Evolutionary conservation across 1,140 invertebrate genomes (phyloP), one percentile per base, ranked within the genome.

Genomic region (Thaumatotibia leucotreta): DNA sequence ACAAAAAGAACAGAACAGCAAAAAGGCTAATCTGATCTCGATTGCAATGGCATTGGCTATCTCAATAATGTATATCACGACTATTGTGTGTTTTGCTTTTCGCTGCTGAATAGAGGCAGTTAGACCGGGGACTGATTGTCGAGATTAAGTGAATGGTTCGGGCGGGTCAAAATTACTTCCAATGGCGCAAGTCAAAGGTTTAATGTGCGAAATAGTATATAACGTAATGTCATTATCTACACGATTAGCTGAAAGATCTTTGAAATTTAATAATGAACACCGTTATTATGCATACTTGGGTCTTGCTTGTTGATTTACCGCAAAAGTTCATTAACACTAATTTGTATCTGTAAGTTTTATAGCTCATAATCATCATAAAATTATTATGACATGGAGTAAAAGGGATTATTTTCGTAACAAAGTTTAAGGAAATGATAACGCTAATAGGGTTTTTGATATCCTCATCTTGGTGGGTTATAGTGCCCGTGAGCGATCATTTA

Each of bases 1-100:
- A 29, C 24, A 58, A 58, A 24, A 14, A 64, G 45, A 45, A 64
- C 22, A 67, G 52, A 14, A 64, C 49, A 45, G 49, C 22, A 67
- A 68, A 72, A 67, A 65, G 67, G 73, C 67, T 70, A 70, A 67
- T 68, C 31, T 75, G 61, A 70, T 70, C 68, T 66, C 23, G 58
- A 58, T n/a, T 45, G 68, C 69, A 14, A 58, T n/a, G 54, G 68
- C 69, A 14, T 66, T 50, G 20, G 45, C 24, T 72, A 72, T 75
- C 67, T 76, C 66, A 66, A 70, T 64, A 71, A 52, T 67, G 65
- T 61, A 66, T 70, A 76, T 70, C 65, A 65, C 45, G 67, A 68
- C 65, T 70, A 64, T 32, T 58, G 62, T 70, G 69, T 70, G 72
- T 66, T 71, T 74, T 77, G 71, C 62, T 72, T 69, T 67, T 35